Conservation (phyloP, 2,888 invertebrate genomes). For the Dicyrtoma fusca region DNA sequence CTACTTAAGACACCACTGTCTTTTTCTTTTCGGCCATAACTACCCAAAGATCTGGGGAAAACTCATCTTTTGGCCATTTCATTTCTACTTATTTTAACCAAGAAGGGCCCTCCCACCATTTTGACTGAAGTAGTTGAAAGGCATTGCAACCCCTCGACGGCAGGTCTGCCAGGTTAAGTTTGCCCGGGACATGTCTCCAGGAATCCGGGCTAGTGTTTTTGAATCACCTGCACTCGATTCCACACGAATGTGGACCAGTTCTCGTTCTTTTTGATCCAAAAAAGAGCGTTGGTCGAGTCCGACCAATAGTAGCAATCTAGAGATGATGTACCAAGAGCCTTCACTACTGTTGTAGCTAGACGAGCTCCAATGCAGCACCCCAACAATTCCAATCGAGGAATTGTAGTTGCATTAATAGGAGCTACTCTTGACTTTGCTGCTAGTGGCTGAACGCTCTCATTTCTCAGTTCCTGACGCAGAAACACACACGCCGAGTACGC, state of each 20-base stretch:
- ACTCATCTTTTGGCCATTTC: conserved; percentile 18
- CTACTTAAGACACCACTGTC: not conserved
- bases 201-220: not conserved
- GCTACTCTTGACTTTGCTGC: too few relatives aligned
- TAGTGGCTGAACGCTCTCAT: too few relatives aligned
- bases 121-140: conserved; percentile 8
- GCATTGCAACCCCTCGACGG: conserved; percentile 29
- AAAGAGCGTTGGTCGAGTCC: conserved; percentile 26
- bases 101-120: conserved; percentile 36
- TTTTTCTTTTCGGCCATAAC: conserved; percentile 17
- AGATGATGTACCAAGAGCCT: not conserved
- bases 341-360: too few relatives aligned
- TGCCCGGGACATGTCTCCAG: conserved; percentile 31
- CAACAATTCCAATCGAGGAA: too few relatives aligned
- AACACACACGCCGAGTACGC: too few relatives aligned
- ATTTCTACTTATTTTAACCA: conserved; percentile 6
- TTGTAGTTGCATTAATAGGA: too few relatives aligned
- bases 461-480: too few relatives aligned
- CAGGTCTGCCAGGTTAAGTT: conserved; percentile 30
- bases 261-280: conserved; percentile 20
- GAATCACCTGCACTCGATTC: conserved; percentile 26
- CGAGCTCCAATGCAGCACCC: too few relatives aligned
- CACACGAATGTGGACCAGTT: conserved; percentile 21
- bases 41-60: not conserved
- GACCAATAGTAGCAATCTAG: conserved; percentile 27